Evolutionary conservation across 1,140 invertebrate genomes (phyloP).

Genomic region (Manduca sexta): DNA sequence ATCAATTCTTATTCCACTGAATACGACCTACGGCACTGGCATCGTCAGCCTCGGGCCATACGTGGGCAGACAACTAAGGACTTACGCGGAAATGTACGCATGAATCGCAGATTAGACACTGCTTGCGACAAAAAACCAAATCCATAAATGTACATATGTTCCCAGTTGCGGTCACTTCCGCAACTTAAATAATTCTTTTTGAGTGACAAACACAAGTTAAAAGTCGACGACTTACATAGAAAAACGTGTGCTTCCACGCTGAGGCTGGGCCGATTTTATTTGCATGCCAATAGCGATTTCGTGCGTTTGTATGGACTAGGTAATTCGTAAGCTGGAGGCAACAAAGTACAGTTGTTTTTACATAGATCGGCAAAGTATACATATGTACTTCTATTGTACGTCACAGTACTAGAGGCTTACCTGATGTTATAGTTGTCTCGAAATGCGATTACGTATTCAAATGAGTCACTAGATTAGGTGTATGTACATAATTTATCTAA

Average conservation of each 20-base stretch:
- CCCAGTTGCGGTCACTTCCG: not conserved
- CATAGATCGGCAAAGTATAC: too few species aligned
- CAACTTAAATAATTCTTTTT: not conserved
- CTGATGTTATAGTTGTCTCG: too few species aligned
- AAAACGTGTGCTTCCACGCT: not conserved
- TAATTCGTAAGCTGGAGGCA: too few species aligned
- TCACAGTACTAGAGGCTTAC: too few species aligned
- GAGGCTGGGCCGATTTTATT: too few species aligned
- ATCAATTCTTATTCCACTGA: slow-evolving; percentile 38
- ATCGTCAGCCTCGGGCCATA: slow-evolving; percentile 41
- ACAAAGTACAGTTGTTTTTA: too few species aligned
- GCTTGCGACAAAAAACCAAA: slow-evolving; percentile 7
- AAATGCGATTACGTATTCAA: too few species aligned
- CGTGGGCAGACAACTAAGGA: slow-evolving; percentile 55
- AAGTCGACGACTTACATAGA: not conserved
- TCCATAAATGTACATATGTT: not conserved
- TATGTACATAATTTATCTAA: too few species aligned
- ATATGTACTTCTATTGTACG: too few species aligned
- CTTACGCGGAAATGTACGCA: slow-evolving; percentile 48
- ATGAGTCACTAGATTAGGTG: too few species aligned
- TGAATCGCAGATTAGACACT: slow-evolving; percentile 29
- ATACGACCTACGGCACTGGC: slow-evolving; percentile 25
- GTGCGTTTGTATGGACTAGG: too few species aligned
- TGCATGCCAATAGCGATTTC: too few species aligned
- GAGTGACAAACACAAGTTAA: not conserved